A percentile compares a stretch with the other conserved stretches of the same genome.
phyloP scores from a whole-genome alignment of 2,888 invertebrate genomes.

The Mallateleia sp. region DNA sequence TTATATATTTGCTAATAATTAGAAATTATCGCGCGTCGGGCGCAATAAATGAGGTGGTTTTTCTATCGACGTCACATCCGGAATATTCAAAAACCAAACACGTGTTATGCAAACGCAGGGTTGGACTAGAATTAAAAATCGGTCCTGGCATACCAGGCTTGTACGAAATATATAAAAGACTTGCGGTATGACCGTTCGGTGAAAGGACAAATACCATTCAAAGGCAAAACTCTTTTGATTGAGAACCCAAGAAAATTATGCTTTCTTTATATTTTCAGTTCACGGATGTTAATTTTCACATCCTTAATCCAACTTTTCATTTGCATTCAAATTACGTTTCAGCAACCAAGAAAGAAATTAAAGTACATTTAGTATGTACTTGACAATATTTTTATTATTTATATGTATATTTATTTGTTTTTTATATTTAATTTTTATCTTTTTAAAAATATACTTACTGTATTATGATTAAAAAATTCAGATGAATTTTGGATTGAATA shows the following conservation, averaged over 20 bases:
- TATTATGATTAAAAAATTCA: background rate
- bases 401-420: background rate
- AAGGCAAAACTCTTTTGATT: slow-evolving; percentile 64
- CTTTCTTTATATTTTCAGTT: slow-evolving; percentile 26
- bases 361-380: too few relatives aligned
- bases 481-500: slow-evolving; percentile 11
- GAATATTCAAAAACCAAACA: slow-evolving; percentile 83
- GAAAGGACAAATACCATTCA: slow-evolving; percentile 68
- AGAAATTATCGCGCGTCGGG: slow-evolving; percentile 22
- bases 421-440: background rate
- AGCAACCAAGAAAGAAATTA: background rate
- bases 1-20: too few relatives aligned
- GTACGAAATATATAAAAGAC: slow-evolving; percentile 68
- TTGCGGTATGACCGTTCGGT: slow-evolving; percentile 36
- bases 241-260: slow-evolving; percentile 37
- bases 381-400: background rate
- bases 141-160: slow-evolving; percentile 44
- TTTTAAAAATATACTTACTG: slow-evolving; percentile 22
- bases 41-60: slow-evolving; percentile 32
- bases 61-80: slow-evolving; percentile 82
- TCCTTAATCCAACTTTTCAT: slow-evolving; percentile 45
- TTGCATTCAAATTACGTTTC: slow-evolving; percentile 9
- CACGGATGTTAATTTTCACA: background rate
- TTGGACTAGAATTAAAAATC: slow-evolving; percentile 76
- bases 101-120: slow-evolving; percentile 77